Conservation (phyloP, 1,140 invertebrate species). For the Probaryconus sp. region DNA sequence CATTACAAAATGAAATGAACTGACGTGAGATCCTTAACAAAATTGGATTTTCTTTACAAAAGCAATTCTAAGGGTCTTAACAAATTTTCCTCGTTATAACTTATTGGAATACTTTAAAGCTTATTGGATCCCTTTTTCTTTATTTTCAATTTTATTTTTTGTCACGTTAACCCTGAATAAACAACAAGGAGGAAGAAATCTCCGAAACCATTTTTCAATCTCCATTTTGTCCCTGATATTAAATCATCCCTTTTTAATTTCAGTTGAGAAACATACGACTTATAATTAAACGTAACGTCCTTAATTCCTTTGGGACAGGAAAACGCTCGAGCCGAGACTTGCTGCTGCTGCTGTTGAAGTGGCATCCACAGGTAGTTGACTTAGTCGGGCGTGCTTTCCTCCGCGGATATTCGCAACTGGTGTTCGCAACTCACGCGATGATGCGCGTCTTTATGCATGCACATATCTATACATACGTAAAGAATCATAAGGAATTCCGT, state of each 20-base stretch:
- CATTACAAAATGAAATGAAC: slow-evolving; percentile 40
- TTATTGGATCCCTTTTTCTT: slow-evolving; percentile 8
- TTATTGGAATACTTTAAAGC: too few species aligned
- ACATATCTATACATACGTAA: slow-evolving; percentile 5
- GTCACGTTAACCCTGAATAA: too few species aligned
- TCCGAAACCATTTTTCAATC: too few species aligned
- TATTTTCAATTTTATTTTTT: too few species aligned
- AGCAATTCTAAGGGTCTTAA: slow-evolving; percentile 27
- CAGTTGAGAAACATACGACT: too few species aligned
- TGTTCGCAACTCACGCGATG: slow-evolving; percentile 39
- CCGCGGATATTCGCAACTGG: slow-evolving; percentile 55
- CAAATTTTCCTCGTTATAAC: slow-evolving; percentile 25
- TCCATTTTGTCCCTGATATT: too few species aligned
- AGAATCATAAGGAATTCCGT: too few species aligned
- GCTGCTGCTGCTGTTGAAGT: slow-evolving; percentile 48
- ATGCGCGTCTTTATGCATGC: slow-evolving; percentile 8
- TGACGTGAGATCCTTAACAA: slow-evolving; percentile 58
- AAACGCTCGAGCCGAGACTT: neutral
- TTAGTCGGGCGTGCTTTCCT: slow-evolving; percentile 63
- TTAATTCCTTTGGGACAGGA: neutral
- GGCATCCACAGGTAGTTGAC: slow-evolving; percentile 72
- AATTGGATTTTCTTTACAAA: slow-evolving; percentile 25
- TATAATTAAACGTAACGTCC: neutral
- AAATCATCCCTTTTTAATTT: too few species aligned
- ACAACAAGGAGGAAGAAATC: too few species aligned